Evolutionary conservation across 2,797 vertebrate species (phyloP), one percentile per base, ranked within the genome.

Genomic region (Lagodon rhomboides): DNA sequence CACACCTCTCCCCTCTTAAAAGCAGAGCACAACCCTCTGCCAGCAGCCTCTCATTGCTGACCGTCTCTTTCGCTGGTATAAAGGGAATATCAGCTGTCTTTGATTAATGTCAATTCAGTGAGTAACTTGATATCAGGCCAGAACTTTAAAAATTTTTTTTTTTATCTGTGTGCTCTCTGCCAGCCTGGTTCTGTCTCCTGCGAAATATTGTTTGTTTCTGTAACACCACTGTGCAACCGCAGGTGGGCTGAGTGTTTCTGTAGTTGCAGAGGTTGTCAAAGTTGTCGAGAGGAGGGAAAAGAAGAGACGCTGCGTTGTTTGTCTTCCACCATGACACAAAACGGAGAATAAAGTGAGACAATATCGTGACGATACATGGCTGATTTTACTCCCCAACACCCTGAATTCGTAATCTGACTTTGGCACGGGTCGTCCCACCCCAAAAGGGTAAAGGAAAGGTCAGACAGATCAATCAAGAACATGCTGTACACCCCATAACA

Each of bases 61-160:
- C 58, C n/a, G 3, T 55, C 53, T 3, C 5, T 63, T 61, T 27
- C 30, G 25, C 54, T 44, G 18, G 30, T 66, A 4, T 25, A 20
- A 46, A 63, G 17, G 22, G 46, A 50, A 55, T 55, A 22, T 54
- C 38, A 51, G 58, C 30, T 43, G 38, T 12, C 17, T 25, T 43
- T 73, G 30, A 73, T 63, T 54, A 73, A 60, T 16, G 23, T 65
- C 59, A 34, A n/a, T 11, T 63, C 59, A 12, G 9, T 12, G 43
- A 27, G 22, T 17, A 12, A 17, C 20, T 43, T 61, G 38, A 61
- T 61, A 15, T 22, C 20, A 16, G 59, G 13, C n/a, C 59, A 62
- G 23, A 62, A 62, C 34, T 34, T 34, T 44, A 44, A 61, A 43
- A 34, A 8, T 30, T 30, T 30, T 30, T 38, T 23, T 13, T 61